Evolutionary conservation across 2,888 invertebrate genomes (phyloP).

Genomic region (Eupithecia insigniata): DNA sequence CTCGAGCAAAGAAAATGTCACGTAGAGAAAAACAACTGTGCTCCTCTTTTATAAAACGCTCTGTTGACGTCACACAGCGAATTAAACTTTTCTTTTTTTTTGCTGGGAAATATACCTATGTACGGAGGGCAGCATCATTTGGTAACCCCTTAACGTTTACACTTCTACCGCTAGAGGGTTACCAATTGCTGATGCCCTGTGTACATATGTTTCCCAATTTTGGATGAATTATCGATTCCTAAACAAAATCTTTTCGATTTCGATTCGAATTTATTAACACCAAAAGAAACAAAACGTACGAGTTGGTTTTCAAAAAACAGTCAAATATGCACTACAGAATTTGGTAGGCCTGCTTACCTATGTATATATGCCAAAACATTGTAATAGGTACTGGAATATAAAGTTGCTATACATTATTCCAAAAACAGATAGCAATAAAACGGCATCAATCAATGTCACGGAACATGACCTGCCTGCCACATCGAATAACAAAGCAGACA

Average conservation of each 20-base stretch:
- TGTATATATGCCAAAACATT: slow-evolving; percentile 4
- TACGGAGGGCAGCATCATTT: too few relatives aligned
- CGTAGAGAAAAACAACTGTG: neutral
- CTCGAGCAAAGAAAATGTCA: neutral
- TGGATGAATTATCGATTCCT: neutral
- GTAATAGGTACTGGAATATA: neutral
- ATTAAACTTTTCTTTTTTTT: neutral
- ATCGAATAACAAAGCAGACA: slow-evolving; percentile 44
- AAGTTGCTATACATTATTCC: slow-evolving; percentile 6
- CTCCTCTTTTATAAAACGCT: neutral
- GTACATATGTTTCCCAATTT: neutral
- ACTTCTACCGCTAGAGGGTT: too few relatives aligned
- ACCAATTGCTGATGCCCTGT: too few relatives aligned
- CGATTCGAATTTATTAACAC: too few relatives aligned
- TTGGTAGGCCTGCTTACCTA: neutral
- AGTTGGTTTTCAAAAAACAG: neutral
- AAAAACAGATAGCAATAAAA: slow-evolving; percentile 37
- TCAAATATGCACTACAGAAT: neutral
- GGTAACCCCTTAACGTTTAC: too few relatives aligned
- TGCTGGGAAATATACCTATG: too few relatives aligned
- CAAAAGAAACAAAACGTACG: neutral
- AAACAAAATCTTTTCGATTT: neutral
- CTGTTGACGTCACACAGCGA: neutral
- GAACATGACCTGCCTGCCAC: slow-evolving; percentile 55
- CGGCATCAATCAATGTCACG: slow-evolving; percentile 61